These are phyloP conservation scores for Polypterus senegalus DNA, from an alignment of 2,113 vertebrate species.

Conservation along the genomic window DNA sequence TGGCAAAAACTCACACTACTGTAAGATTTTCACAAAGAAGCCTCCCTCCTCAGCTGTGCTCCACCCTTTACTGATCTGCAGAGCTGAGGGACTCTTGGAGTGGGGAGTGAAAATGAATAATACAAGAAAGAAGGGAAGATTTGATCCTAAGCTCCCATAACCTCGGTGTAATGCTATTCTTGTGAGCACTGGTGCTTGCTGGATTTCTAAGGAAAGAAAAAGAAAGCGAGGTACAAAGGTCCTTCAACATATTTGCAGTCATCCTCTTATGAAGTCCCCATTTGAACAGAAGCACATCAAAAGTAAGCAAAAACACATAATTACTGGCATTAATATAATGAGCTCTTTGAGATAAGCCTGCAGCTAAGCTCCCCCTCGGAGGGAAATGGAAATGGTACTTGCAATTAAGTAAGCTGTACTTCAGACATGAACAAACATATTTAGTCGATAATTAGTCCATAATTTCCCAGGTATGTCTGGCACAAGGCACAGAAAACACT, in stretches of 20 bases:
- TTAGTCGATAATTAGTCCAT: conserved; percentile 80
- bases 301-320: conserved; percentile 70
- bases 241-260: conserved; percentile 42
- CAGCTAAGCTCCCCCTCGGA: conserved; percentile 49
- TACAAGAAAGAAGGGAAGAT: conserved; percentile 30
- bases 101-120: conserved; percentile 22
- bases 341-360: conserved; percentile 65
- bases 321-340: conserved; percentile 70
- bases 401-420: conserved; percentile 67
- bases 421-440: conserved; percentile 70
- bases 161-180: conserved; percentile 31
- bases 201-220: conserved; percentile 19
- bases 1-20: conserved; percentile 25
- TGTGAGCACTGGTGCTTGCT: conserved; percentile 25
- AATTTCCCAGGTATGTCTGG: conserved; percentile 70
- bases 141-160: conserved; percentile 40
- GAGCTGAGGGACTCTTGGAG: conserved; percentile 17
- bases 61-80: conserved; percentile 26
- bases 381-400: conserved; percentile 47
- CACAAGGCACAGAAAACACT: conserved; percentile 41
- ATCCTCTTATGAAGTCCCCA: conserved; percentile 44
- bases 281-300: conserved; percentile 48
- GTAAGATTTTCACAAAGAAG: conserved; percentile 14
- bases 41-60: conserved; percentile 4
- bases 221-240: conserved; percentile 37